Conservation (phyloP, 1,140 invertebrate species). For the Sarcophaga peregrina region DNA sequence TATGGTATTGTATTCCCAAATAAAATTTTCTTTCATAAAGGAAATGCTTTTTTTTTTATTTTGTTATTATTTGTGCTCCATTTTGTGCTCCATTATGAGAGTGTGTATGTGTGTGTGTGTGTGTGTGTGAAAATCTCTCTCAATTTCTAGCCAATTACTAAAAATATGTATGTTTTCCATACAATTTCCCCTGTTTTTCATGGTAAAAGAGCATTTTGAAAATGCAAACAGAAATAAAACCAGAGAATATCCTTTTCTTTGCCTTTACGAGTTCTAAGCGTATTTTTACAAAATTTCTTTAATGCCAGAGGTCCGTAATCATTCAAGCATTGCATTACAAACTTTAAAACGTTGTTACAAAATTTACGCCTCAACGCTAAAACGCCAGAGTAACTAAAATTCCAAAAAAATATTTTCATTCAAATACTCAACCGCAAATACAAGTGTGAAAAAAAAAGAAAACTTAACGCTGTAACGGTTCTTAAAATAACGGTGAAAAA, state of each 20-base stretch:
- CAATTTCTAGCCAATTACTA: slow-evolving; percentile 30
- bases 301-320: slow-evolving; percentile 66
- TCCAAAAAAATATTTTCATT: background rate
- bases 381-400: slow-evolving; percentile 30
- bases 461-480: background rate
- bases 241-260: slow-evolving; percentile 19
- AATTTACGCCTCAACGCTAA: background rate
- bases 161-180: slow-evolving; percentile 33
- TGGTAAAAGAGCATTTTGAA: background rate
- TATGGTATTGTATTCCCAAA: background rate
- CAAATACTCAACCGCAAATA: background rate
- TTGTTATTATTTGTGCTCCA: background rate
- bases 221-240: background rate
- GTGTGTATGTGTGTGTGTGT: background rate
- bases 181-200: slow-evolving; percentile 39
- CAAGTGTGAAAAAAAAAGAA: background rate
- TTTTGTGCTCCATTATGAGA: too few species aligned
- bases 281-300: slow-evolving; percentile 65
- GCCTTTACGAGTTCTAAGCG: slow-evolving; percentile 49
- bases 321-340: slow-evolving; percentile 57
- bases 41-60: background rate
- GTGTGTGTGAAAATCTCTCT: background rate
- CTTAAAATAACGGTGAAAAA: background rate
- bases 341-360: background rate
- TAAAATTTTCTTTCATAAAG: background rate